Percentiles rank a stretch among this genome's conserved stretches.
These are phyloP conservation scores for Charadrius vociferus DNA, from an alignment of 2,113 vertebrate genomes.

Conservation along the genomic window DNA sequence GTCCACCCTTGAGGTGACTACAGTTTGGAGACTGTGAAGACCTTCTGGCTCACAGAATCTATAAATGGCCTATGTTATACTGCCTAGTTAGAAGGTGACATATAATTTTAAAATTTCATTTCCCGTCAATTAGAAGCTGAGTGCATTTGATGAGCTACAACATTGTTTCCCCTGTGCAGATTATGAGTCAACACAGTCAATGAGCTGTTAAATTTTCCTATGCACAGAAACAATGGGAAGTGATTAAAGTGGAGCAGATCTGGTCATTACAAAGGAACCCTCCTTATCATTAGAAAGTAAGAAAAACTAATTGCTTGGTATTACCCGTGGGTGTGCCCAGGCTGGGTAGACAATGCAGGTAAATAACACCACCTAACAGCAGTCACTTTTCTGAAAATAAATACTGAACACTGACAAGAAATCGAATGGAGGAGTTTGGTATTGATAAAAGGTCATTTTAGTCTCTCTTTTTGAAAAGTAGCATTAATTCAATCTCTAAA, in stretches of 20 bases:
- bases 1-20: conserved; percentile 19
- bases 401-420: background rate
- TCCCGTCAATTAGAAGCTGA: conserved; percentile 74
- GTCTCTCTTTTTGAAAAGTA: background rate
- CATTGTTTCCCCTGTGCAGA: conserved; percentile 68
- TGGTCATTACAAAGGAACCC: conserved; percentile 62
- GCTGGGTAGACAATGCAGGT: background rate
- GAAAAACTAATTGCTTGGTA: conserved; percentile 18
- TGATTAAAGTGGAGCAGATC: conserved; percentile 66
- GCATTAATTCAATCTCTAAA: background rate
- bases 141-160: conserved; percentile 73
- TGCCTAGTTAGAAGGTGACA: conserved; percentile 64
- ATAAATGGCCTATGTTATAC: conserved; percentile 50
- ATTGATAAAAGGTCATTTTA: background rate
- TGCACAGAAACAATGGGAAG: conserved; percentile 71
- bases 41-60: conserved; percentile 48
- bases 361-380: background rate
- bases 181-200: conserved; percentile 72
- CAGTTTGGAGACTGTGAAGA: conserved; percentile 49
- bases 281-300: conserved; percentile 64
- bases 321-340: background rate
- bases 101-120: conserved; percentile 72
- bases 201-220: conserved; percentile 70
- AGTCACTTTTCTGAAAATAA: background rate
- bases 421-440: background rate